Percentiles rank a stretch among this genome's conserved stretches.
Evolutionary conservation across 2,888 invertebrate species (phyloP).

Genomic region (Chouioia cunea): DNA sequence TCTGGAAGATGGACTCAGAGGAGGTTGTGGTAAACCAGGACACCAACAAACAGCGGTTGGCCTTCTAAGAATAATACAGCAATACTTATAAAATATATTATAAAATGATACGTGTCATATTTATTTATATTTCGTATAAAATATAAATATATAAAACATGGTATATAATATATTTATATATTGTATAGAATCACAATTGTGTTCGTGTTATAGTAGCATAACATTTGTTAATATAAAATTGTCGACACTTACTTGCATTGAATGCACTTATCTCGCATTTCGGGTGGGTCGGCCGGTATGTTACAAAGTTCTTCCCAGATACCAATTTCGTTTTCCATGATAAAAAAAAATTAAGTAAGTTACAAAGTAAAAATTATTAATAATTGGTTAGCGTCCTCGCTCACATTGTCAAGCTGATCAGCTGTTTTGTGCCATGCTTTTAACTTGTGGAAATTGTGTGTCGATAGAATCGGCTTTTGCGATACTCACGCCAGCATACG

Average conservation of each 20-base stretch:
- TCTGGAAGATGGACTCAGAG: slow-evolving; percentile 77
- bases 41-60: slow-evolving; percentile 94
- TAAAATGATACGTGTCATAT: no score
- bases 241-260: slow-evolving; percentile 79
- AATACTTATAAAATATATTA: neutral
- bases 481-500: neutral
- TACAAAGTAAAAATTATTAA: slow-evolving; percentile 22
- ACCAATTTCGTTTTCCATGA: slow-evolving; percentile 57
- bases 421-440: slow-evolving; percentile 8
- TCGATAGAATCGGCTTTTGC: no score
- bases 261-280: slow-evolving; percentile 78
- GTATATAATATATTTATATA: no score
- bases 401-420: slow-evolving; percentile 38
- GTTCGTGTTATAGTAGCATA: no score
- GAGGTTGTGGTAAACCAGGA: slow-evolving; percentile 80
- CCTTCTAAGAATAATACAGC: slow-evolving; percentile 72
- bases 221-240: no score
- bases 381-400: neutral
- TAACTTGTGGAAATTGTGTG: no score
- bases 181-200: no score
- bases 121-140: no score
- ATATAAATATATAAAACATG: no score
- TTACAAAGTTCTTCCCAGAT: slow-evolving; percentile 81
- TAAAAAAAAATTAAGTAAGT: slow-evolving; percentile 27
- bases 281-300: slow-evolving; percentile 83